Evolutionary conservation across 2,797 vertebrate genomes (phyloP).

Genomic region (Alfaro cultratus): DNA sequence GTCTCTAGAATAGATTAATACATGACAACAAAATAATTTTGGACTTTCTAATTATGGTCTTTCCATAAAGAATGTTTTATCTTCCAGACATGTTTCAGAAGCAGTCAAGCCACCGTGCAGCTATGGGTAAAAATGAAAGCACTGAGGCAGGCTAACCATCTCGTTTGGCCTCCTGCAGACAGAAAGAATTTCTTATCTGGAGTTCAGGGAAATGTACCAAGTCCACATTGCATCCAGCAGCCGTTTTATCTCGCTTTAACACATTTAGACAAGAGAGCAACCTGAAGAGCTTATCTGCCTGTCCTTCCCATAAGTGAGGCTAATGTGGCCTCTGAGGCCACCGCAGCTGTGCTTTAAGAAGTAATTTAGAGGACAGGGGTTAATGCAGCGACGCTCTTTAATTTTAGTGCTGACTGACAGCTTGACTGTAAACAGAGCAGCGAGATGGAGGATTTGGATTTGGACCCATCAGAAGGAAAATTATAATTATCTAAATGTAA

Average conservation of each 20-base stretch:
- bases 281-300: slow-evolving; percentile 50
- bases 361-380: slow-evolving; percentile 45
- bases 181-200: slow-evolving; percentile 27
- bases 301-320: slow-evolving; percentile 40
- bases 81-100: not conserved
- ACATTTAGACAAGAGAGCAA: slow-evolving; percentile 52
- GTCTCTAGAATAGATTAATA: slow-evolving; percentile 21
- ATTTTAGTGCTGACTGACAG: slow-evolving; percentile 43
- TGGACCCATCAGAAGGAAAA: slow-evolving; percentile 27
- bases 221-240: slow-evolving; percentile 44
- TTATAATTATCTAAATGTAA: not conserved
- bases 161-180: slow-evolving; percentile 15
- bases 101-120: not conserved
- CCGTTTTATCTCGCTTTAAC: slow-evolving; percentile 65
- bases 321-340: slow-evolving; percentile 34
- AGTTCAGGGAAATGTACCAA: slow-evolving; percentile 30
- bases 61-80: slow-evolving; percentile 20
- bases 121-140: not conserved
- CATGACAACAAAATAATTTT: slow-evolving; percentile 45
- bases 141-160: not conserved
- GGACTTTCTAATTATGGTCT: slow-evolving; percentile 44
- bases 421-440: slow-evolving; percentile 15
- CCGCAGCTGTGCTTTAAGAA: slow-evolving; percentile 52
- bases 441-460: slow-evolving; percentile 52
- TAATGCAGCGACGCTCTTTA: slow-evolving; percentile 45